phyloP scores from a whole-genome alignment of 2,888 invertebrate species.

The Drosophila tanythrix region DNA sequence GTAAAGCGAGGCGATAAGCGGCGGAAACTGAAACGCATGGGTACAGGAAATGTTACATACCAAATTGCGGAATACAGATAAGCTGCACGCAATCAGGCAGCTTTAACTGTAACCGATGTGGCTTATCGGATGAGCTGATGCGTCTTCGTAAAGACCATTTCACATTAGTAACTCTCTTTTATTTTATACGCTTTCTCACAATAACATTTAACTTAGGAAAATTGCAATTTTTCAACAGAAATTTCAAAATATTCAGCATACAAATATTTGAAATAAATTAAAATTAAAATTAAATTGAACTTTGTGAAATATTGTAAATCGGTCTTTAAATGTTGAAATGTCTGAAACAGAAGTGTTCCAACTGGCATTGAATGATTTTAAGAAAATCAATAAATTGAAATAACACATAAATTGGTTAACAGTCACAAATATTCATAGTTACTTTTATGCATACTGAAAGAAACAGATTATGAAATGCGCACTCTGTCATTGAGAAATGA shows the following conservation, averaged over 20 bases:
- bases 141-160: not conserved
- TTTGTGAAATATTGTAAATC: not conserved
- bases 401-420: not conserved
- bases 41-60: slow-evolving; percentile 5
- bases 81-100: not conserved
- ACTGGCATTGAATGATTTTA: not conserved
- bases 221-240: not conserved
- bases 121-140: not conserved
- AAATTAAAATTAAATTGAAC: not conserved
- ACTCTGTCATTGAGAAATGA: too few relatives aligned
- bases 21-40: not conserved
- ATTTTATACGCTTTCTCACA: not conserved
- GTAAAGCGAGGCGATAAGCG: slow-evolving; percentile 16
- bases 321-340: not conserved
- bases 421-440: not conserved
- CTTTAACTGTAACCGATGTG: not conserved
- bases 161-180: not conserved
- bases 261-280: too few relatives aligned
- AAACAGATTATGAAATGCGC: not conserved
- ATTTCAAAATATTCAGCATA: not conserved
- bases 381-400: not conserved
- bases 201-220: not conserved
- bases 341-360: not conserved
- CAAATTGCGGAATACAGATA: not conserved
- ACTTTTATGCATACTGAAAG: not conserved